phyloP scores from a whole-genome alignment of 2,888 invertebrate species.

The Phyllotreta cruciferae region DNA sequence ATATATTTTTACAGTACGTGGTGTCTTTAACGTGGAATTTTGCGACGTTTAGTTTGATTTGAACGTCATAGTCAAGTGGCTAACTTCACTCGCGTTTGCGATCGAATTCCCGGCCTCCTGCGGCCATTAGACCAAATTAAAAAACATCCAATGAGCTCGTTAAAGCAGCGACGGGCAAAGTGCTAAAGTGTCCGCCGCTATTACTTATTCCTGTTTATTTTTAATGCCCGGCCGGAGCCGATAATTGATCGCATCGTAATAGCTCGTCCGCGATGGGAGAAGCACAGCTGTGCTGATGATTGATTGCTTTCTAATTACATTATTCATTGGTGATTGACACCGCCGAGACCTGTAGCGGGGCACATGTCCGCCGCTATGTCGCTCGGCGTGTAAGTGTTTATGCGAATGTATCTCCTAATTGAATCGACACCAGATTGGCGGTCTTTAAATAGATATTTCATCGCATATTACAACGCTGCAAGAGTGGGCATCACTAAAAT shows the following conservation, averaged over 20 bases:
- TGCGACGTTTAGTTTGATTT: no score
- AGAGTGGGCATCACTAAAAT: conserved; percentile 2
- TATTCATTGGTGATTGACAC: conserved; percentile 58
- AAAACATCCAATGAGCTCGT: not conserved
- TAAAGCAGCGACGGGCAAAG: conserved; percentile 19
- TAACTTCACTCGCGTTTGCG: no score
- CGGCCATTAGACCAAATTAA: no score
- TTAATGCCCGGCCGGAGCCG: conserved; percentile 43
- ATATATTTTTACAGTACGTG: no score
- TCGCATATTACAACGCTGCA: no score
- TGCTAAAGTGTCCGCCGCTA: conserved; percentile 22
- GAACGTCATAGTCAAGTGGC: no score
- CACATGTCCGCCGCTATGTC: conserved; percentile 35
- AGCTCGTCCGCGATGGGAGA: conserved; percentile 52
- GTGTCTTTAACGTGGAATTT: no score
- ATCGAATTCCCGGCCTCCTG: no score
- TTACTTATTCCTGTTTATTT: conserved; percentile 41
- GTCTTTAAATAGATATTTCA: no score
- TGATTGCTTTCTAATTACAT: conserved; percentile 60
- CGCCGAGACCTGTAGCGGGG: conserved; percentile 34
- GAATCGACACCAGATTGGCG: no score
- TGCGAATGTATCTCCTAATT: conserved; percentile 37
- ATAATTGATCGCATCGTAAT: conserved; percentile 54
- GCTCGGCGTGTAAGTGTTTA: conserved; percentile 35
- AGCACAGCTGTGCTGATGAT: conserved; percentile 57